phyloP scores from a whole-genome alignment of 2,888 invertebrate genomes.

The Allolobophora icterica region DNA sequence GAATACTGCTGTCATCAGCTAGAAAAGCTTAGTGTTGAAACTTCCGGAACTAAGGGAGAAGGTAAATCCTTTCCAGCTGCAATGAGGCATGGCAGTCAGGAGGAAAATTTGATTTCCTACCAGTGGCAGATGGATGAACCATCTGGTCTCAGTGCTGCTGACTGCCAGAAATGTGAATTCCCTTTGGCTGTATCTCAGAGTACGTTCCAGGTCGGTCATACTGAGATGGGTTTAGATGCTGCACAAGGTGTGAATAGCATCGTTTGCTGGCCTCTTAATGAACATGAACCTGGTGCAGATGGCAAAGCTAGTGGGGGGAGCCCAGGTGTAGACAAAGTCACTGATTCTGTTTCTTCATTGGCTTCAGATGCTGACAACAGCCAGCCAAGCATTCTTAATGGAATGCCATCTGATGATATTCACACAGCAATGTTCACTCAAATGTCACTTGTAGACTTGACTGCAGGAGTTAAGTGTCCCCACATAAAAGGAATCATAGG shows the following conservation, averaged over 20 bases:
- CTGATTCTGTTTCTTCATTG: neutral
- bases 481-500: constrained; percentile 27
- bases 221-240: neutral
- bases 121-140: constrained; percentile 11
- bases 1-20: constrained; percentile 41
- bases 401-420: constrained; percentile 26
- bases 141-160: neutral
- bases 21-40: neutral
- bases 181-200: neutral
- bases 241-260: neutral
- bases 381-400: neutral
- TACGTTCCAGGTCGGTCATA: neutral
- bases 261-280: neutral
- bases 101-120: neutral
- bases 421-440: constrained; percentile 24
- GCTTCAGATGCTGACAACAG: neutral
- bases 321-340: neutral
- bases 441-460: neutral
- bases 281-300: neutral
- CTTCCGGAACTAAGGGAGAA: neutral
- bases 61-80: neutral
- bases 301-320: neutral
- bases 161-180: neutral
- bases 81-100: neutral
- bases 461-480: constrained; percentile 20